Conservation (phyloP, 2,888 invertebrate species). For the Thymelicus acteon region DNA sequence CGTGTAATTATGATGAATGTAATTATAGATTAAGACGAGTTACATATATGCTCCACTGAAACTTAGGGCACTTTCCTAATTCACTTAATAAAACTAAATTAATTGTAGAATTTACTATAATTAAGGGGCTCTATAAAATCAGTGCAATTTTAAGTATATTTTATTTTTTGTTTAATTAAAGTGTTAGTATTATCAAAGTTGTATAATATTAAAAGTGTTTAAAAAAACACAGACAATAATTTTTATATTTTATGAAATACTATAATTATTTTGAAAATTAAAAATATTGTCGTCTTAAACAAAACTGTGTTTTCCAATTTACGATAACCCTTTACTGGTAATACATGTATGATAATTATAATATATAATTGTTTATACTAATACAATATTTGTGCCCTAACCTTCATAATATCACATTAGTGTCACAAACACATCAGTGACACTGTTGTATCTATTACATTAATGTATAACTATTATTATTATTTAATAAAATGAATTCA, state of each 20-base stretch:
- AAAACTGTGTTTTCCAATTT: too few species aligned
- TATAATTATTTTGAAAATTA: neutral
- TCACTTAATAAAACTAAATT: conserved; percentile 15
- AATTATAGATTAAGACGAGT: neutral
- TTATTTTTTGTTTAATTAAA: conserved; percentile 1
- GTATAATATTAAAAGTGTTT: conserved; percentile 35
- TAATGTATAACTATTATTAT: conserved; percentile 35
- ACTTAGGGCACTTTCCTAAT: conserved; percentile 23
- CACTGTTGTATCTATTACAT: neutral
- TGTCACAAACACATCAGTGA: neutral
- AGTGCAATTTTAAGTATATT: neutral
- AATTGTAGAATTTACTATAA: conserved; percentile 11
- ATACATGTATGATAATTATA: too few species aligned
- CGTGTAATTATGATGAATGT: neutral
- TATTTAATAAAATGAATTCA: conserved; percentile 65
- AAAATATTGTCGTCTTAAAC: too few species aligned
- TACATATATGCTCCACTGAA: conserved; percentile 8
- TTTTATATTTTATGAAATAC: conserved; percentile 8
- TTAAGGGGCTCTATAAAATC: conserved; percentile 13
- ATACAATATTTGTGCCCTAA: conserved; percentile 8
- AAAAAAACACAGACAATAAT: conserved; percentile 54
- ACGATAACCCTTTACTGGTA: too few species aligned
- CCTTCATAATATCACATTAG: neutral
- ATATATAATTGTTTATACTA: neutral
- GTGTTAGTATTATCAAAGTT: conserved; percentile 7